Evolutionary conservation across 1,140 invertebrate genomes (phyloP).

Genomic region (Drosophila asahinai): DNA sequence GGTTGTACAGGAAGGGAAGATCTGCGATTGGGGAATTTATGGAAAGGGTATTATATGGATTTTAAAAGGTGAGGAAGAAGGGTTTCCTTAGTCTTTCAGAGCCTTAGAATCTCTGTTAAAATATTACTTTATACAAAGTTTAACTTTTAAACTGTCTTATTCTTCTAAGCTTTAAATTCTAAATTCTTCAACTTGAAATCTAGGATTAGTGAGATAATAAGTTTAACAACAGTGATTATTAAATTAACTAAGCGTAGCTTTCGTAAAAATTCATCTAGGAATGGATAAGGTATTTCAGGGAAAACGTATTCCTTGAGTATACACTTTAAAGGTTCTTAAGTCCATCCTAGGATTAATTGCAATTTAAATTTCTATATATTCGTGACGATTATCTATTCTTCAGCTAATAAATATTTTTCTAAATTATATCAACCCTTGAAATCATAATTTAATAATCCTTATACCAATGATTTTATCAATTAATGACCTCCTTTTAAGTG

Average conservation of each 20-base stretch:
- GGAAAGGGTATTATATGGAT: background rate
- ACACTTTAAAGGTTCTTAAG: background rate
- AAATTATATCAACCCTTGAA: background rate
- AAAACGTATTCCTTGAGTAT: no score
- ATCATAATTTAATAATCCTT: background rate
- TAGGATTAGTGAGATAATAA: no score
- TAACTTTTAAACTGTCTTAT: no score
- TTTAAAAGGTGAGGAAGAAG: no score
- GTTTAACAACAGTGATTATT: background rate
- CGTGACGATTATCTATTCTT: no score
- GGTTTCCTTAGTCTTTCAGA: background rate
- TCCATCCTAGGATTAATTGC: no score
- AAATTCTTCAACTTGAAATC: background rate
- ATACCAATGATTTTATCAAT: background rate
- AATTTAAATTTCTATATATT: no score
- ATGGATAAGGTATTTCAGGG: background rate
- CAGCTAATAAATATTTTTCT: background rate
- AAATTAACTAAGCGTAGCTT: background rate
- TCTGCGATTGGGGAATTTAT: conserved; percentile 36
- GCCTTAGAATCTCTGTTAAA: background rate
- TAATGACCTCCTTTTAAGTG: background rate
- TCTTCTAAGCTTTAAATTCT: background rate
- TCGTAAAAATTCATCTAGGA: background rate
- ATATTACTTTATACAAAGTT: no score
- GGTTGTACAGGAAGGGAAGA: conserved; percentile 81